Evolutionary conservation across 2,113 vertebrate genomes (phyloP).

Genomic region (Haemorhous mexicanus): DNA sequence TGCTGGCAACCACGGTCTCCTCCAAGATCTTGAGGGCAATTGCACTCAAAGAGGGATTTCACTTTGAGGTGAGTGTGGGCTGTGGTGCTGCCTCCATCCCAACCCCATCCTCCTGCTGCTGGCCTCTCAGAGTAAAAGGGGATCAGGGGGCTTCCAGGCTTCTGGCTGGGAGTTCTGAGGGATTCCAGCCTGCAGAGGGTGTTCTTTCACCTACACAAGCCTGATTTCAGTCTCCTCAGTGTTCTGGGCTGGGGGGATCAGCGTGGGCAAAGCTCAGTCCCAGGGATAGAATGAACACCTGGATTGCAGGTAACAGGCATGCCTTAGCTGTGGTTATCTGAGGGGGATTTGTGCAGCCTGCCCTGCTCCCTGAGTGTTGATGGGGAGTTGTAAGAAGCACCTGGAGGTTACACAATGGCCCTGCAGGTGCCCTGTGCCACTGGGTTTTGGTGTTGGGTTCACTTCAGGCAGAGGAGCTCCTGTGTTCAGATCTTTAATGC

Average conservation of each 20-base stretch:
- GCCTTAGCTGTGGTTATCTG: background rate
- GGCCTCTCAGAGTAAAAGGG: rapidly evolving
- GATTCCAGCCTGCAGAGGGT: rapidly evolving
- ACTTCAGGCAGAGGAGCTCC: background rate
- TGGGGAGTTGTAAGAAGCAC: background rate
- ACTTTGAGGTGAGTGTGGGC: constrained; percentile 82
- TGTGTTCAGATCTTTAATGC: background rate
- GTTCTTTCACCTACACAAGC: too few relatives aligned
- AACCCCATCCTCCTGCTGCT: rapidly evolving
- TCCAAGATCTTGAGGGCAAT: constrained; percentile 89
- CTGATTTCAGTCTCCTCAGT: background rate
- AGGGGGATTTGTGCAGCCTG: too few relatives aligned
- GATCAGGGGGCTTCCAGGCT: background rate
- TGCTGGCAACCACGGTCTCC: constrained; percentile 93
- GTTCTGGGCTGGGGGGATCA: background rate
- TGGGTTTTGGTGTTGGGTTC: background rate
- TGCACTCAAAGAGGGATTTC: constrained; percentile 86
- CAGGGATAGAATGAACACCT: too few relatives aligned
- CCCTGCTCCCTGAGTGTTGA: background rate
- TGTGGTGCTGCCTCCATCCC: rapidly evolving
- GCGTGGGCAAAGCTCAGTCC: background rate
- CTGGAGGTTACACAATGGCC: background rate
- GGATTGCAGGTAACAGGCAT: background rate
- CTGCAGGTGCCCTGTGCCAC: background rate
- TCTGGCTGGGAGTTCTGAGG: background rate